phyloP scores from a whole-genome alignment of 2,797 vertebrate genomes.

The Arnoldichthys spilopterus region DNA sequence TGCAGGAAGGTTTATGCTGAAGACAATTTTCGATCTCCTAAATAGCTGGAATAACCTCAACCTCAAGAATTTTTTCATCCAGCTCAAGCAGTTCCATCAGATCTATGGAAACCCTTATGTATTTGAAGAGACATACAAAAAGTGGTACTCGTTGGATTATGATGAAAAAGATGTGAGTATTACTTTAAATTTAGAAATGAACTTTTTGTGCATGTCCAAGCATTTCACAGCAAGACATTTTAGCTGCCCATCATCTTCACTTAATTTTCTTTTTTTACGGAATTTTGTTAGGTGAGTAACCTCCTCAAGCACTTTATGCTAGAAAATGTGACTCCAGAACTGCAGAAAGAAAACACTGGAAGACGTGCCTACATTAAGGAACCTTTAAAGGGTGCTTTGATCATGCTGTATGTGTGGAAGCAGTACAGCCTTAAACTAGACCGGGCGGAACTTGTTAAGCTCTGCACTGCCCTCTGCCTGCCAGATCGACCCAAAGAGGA shows the following conservation, averaged over 20 bases:
- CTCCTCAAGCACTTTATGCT: constrained; percentile 75
- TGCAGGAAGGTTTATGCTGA: constrained; percentile 82
- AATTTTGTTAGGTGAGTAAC: constrained; percentile 71
- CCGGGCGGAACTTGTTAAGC: fast-evolving
- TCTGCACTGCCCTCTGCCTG: constrained; percentile 78
- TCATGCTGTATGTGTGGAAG: constrained; percentile 62
- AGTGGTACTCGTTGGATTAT: constrained; percentile 70
- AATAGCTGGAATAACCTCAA: constrained; percentile 75
- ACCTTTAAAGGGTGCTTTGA: constrained; percentile 75
- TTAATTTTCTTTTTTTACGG: not conserved
- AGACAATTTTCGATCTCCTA: constrained; percentile 83
- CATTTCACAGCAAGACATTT: not conserved
- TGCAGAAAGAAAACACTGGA: constrained; percentile 16
- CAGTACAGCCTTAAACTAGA: fast-evolving
- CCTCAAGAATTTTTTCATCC: constrained; percentile 76
- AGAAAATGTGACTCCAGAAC: constrained; percentile 57
- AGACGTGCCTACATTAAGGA: constrained; percentile 55
- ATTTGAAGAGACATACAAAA: constrained; percentile 16
- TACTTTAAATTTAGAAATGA: not conserved
- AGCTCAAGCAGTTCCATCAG: constrained; percentile 79
- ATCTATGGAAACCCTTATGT: constrained; percentile 70
- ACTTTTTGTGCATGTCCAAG: fast-evolving
- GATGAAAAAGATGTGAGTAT: constrained; percentile 72
- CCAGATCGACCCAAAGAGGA: constrained; percentile 59
- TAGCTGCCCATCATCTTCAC: not conserved